phyloP scores from a whole-genome alignment of 2,113 vertebrate genomes.

The Excalfactoria chinensis region DNA sequence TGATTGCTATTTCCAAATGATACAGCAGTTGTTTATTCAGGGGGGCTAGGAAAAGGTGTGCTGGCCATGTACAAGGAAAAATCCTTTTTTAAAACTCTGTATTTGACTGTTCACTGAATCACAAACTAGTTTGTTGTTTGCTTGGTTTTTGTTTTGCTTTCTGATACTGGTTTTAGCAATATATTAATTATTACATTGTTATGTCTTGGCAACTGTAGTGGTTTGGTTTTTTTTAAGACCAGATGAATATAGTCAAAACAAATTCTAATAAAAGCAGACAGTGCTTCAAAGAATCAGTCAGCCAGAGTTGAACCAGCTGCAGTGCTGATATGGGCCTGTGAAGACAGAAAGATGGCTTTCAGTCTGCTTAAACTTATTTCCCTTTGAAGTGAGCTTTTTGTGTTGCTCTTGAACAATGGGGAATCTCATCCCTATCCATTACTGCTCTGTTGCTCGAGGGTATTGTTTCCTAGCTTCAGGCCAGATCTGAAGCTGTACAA shows the following conservation, averaged over 20 bases:
- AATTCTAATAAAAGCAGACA: not conserved
- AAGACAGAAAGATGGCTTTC: not conserved
- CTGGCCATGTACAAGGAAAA: not conserved
- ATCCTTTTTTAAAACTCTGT: not conserved
- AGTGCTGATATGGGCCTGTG: not conserved
- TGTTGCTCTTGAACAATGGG: not conserved
- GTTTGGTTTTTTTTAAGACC: not conserved
- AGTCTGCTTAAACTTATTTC: not conserved
- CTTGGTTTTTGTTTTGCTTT: not conserved
- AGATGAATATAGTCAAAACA: not conserved
- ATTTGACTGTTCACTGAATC: not conserved
- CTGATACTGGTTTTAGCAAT: not conserved
- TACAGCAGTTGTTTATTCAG: not conserved
- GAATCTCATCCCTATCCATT: not conserved
- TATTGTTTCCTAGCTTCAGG: not conserved
- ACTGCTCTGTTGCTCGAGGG: not conserved
- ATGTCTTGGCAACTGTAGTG: not conserved
- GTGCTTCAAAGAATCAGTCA: accelerated
- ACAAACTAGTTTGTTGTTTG: not conserved
- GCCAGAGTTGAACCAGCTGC: not conserved
- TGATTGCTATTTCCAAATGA: conserved; percentile 18
- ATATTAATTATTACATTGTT: not conserved
- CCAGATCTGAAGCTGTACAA: not conserved
- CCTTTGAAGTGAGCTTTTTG: not conserved
- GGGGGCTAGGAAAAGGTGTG: not conserved